phyloP scores from a whole-genome alignment of 2,113 vertebrate genomes.

The Dicaeum eximium region DNA sequence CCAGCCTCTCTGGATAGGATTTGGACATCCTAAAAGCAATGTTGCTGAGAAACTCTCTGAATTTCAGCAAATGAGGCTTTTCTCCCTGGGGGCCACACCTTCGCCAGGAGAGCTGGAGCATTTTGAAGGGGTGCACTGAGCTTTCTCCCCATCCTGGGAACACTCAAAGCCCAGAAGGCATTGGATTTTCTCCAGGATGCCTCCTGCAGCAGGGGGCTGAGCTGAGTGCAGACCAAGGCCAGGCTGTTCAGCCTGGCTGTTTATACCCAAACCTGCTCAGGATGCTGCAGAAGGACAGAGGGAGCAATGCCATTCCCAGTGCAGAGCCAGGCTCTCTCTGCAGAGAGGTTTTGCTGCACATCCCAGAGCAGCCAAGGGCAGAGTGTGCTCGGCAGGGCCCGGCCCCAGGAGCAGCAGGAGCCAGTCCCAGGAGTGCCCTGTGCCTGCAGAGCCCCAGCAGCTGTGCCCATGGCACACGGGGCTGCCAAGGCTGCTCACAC shows the following conservation, averaged over 20 bases:
- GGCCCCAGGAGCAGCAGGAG: neutral
- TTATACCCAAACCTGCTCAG: neutral
- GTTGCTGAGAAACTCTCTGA: neutral
- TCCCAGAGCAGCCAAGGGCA: slow-evolving; percentile 3
- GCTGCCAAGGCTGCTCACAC: neutral
- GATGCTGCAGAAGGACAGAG: neutral
- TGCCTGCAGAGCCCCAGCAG: neutral
- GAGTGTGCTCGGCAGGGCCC: neutral
- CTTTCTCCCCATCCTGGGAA: neutral
- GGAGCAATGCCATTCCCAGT: neutral
- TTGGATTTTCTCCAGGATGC: neutral
- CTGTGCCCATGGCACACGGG: neutral
- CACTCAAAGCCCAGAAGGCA: neutral
- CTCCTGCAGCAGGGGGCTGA: neutral
- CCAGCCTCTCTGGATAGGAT: neutral
- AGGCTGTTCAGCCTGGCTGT: neutral
- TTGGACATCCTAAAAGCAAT: neutral
- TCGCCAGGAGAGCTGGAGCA: neutral
- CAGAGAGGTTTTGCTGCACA: neutral
- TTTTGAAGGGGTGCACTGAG: neutral
- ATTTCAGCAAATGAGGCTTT: neutral
- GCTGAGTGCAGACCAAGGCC: neutral
- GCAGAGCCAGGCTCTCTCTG: neutral
- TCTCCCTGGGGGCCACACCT: neutral
- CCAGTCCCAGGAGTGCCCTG: neutral